Conservation (phyloP, 1,140 invertebrate genomes). For the Meloidogyne exigua region DNA sequence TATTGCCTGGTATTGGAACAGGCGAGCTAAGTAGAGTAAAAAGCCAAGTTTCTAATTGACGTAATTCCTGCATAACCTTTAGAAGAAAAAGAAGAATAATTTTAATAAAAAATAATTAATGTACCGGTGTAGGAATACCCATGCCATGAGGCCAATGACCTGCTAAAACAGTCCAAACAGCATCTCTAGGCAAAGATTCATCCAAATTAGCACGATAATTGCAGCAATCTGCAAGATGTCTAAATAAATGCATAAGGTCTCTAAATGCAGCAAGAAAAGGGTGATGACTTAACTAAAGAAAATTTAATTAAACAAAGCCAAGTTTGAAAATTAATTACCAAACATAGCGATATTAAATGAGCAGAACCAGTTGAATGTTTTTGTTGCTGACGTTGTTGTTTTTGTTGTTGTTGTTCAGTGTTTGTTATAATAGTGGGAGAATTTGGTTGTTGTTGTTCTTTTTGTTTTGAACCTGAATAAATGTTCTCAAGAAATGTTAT, state of each 20-base stretch:
- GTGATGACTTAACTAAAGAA: slow-evolving; percentile 93
- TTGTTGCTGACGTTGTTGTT: background rate
- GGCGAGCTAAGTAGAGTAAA: slow-evolving; percentile 81
- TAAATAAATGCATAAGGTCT: slow-evolving; percentile 90
- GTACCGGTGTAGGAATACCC: slow-evolving; percentile 3
- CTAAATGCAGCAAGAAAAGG: slow-evolving; percentile 96
- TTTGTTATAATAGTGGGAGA: background rate
- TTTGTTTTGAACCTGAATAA: slow-evolving; percentile 31
- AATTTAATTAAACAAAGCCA: background rate
- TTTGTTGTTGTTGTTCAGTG: background rate
- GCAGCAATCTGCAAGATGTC: slow-evolving; percentile 93
- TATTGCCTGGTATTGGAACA: slow-evolving; percentile 93
- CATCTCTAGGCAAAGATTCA: slow-evolving; percentile 58
- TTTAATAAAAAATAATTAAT: background rate
- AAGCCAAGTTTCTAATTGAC: slow-evolving; percentile 90
- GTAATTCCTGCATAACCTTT: slow-evolving; percentile 83
- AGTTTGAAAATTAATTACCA: background rate
- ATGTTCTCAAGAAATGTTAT: too few species aligned
- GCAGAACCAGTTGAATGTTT: background rate
- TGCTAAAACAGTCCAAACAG: slow-evolving; percentile 66
- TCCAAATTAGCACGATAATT: slow-evolving; percentile 69
- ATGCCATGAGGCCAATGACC: slow-evolving; percentile 70
- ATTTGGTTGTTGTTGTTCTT: slow-evolving; percentile 17
- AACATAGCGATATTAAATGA: background rate
- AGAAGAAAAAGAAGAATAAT: background rate